phyloP scores from a whole-genome alignment of 1,140 invertebrate genomes.

The Polypedilum vanderplanki region DNA sequence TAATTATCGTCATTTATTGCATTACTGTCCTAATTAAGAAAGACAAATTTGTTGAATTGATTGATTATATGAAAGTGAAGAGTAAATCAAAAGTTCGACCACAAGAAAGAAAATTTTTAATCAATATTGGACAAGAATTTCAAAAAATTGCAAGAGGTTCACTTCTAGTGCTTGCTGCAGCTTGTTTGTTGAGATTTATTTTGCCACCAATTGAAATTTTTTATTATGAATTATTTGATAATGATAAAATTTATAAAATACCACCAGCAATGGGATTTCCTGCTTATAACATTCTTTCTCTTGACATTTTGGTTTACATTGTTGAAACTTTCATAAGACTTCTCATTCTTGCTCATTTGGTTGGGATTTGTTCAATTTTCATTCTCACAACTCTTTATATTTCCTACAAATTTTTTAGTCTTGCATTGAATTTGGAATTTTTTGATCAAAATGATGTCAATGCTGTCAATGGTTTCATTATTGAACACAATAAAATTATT shows the following conservation, averaged over 20 bases:
- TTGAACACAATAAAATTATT: not conserved
- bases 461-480: not conserved
- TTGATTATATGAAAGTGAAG: not conserved
- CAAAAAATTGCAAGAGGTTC: not conserved
- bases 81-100: not conserved
- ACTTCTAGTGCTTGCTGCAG: not conserved
- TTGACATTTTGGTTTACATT: not conserved
- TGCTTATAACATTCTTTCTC: not conserved
- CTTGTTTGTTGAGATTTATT: not conserved
- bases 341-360: not conserved
- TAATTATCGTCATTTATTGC: not conserved
- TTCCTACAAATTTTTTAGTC: not conserved
- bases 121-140: not conserved
- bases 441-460: not conserved
- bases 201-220: not conserved
- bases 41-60: not conserved
- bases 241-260: not conserved
- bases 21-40: not conserved
- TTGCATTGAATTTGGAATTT: not conserved
- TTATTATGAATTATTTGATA: not conserved
- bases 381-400: not conserved
- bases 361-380: not conserved
- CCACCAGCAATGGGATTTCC: not conserved
- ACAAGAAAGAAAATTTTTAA: not conserved
- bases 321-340: not conserved